Evolutionary conservation across 2,113 vertebrate genomes (phyloP).

Genomic region (Glaucidium brasilianum): DNA sequence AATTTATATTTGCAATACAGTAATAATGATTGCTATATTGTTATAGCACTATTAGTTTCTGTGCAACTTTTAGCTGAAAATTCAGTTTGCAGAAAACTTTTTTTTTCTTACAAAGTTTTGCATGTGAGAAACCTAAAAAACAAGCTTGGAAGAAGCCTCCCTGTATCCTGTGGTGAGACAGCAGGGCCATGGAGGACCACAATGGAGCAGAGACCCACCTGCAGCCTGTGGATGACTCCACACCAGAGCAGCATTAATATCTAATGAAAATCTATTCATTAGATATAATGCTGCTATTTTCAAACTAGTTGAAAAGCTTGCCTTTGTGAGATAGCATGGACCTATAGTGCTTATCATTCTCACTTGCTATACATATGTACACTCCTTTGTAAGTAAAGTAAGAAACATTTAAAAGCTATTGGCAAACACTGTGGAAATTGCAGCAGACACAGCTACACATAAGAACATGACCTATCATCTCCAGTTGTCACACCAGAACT

Average conservation of each 20-base stretch:
- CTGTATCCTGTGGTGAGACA: no score
- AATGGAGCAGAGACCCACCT: no score
- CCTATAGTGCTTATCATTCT: neutral
- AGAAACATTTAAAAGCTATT: neutral
- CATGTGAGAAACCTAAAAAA: neutral
- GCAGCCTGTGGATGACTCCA: no score
- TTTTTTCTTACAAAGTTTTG: neutral
- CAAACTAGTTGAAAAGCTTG: neutral
- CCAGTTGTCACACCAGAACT: neutral
- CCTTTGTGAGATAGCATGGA: neutral
- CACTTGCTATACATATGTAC: neutral
- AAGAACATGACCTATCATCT: neutral
- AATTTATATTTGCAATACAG: neutral
- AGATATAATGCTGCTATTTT: neutral
- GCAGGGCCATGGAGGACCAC: no score
- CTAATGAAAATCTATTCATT: no score
- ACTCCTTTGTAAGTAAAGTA: neutral
- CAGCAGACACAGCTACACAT: rapidly evolving
- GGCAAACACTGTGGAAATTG: neutral
- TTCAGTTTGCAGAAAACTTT: neutral
- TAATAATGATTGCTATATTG: neutral
- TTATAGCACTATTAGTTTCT: neutral
- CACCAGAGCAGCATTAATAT: no score
- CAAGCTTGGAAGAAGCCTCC: neutral
- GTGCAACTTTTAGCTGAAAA: neutral